Evolutionary conservation across 2,797 vertebrate genomes (phyloP), one percentile per base, ranked within the genome.

Genomic region (Cottoperca gobio): DNA sequence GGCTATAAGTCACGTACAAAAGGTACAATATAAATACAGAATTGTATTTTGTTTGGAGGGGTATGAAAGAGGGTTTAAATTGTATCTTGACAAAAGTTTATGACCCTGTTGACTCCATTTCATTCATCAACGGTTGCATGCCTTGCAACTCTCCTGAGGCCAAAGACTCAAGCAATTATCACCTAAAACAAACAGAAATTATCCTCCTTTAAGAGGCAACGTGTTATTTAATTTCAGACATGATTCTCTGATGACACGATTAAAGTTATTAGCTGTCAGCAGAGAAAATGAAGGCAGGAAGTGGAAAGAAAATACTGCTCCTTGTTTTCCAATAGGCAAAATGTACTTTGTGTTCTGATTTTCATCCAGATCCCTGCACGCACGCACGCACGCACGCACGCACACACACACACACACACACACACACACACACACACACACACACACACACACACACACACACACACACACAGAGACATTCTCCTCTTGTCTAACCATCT

Each of bases 151-250:
- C 42, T 68, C 71, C 73, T 13, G 52, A 78, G 81, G 78, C 77
- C 76, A 69, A 70, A 74, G 52, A 76, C 73, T 81, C 3, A 3
- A 78, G 68, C 74, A 76, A 83, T 88, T 77, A 89, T 78, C 76
- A 73, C 55, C 54, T 63, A 65, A 86, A 86, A 86, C 76, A 86
- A 84, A 87, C 86, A 86, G 57, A 49, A 77, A 82, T 85, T 59
- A 88, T 88, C 73, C 26, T 72, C 43, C 50, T 39, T 70, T 58
- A 17, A 74, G 63, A 83, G 71, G 65, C 71, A 80, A 58, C 40
- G 4, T 85, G 82, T 74, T 83, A 90, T 88, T 89, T 70, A 17
- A 78, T 77, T 73, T 78, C 74, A 89, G 89, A 87, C 89, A 52
- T 87, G 84, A 91, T 76, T 88, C 89, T 89, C 39, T 46, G 35